Conservation (phyloP, 2,113 vertebrate genomes). For the Microcebus murinus region DNA sequence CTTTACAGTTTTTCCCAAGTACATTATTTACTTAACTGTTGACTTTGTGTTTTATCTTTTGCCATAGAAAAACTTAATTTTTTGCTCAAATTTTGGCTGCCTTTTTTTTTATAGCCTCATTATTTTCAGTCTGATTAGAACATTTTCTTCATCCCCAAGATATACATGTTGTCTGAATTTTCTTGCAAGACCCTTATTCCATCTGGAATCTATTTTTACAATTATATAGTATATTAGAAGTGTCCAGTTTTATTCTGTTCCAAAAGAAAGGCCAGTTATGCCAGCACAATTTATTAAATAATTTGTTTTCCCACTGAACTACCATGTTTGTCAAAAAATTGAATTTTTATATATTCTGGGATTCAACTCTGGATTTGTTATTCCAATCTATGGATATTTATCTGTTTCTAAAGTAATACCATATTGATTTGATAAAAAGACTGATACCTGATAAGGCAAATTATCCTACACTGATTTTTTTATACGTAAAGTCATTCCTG, state of each 20-base stretch:
- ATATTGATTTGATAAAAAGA: not conserved
- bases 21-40: not conserved
- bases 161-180: not conserved
- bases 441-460: not conserved
- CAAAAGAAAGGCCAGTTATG: not conserved
- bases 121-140: not conserved
- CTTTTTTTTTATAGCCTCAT: not conserved
- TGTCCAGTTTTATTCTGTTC: not conserved
- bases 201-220: not conserved
- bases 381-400: not conserved
- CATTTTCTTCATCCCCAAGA: not conserved
- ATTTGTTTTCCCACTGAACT: not conserved
- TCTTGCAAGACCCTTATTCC: not conserved
- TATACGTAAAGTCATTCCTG: not conserved
- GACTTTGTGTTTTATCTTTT: not conserved
- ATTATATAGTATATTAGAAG: not conserved
- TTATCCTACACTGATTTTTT: not conserved
- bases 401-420: not conserved
- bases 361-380: not conserved
- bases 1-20: not conserved
- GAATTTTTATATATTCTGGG: not conserved
- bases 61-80: not conserved
- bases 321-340: not conserved
- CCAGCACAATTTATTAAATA: not conserved
- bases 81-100: not conserved